phyloP scores from a whole-genome alignment of 2,113 vertebrate genomes.

The Haliaeetus leucogaster region DNA sequence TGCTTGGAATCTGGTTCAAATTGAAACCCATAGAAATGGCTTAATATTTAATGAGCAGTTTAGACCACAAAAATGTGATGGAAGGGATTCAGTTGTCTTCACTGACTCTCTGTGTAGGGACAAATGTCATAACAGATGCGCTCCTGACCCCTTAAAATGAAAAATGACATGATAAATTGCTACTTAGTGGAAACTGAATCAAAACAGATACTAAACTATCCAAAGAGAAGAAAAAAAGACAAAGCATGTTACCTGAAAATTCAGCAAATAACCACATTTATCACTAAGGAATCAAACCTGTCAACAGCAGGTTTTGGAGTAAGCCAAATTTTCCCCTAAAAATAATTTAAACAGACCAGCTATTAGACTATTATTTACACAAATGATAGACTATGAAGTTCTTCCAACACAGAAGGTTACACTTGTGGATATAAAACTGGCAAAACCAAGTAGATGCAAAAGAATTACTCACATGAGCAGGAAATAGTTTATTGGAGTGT shows the following conservation, averaged over 20 bases:
- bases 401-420: neutral
- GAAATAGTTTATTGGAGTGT: neutral
- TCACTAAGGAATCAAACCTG: neutral
- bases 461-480: neutral
- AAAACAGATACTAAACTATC: neutral
- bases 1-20: neutral
- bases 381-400: neutral
- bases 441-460: neutral
- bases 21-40: neutral
- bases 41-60: constrained; percentile 5
- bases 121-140: neutral
- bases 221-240: neutral
- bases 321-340: neutral
- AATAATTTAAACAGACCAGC: neutral
- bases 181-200: neutral
- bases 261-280: neutral
- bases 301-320: neutral
- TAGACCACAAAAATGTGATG: neutral
- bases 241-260: neutral
- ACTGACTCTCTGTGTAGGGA: neutral
- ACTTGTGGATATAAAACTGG: neutral
- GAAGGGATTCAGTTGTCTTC: neutral
- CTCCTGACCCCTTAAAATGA: neutral
- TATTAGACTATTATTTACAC: neutral
- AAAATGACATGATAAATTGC: neutral